Evolutionary conservation across 2,113 vertebrate species (phyloP).

Genomic region (Strix uralensis): DNA sequence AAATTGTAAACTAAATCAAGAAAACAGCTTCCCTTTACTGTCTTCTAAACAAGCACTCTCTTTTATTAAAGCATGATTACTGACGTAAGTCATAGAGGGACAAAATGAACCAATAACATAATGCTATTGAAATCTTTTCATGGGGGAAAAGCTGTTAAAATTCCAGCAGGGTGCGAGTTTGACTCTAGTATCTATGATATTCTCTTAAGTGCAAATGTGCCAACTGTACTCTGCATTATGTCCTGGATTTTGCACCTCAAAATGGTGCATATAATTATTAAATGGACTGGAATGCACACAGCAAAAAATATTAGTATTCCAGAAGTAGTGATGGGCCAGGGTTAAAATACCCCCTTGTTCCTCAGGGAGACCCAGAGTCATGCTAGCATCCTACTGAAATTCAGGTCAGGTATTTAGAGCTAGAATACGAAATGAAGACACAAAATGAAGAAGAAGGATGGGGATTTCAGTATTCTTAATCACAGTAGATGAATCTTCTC

Average conservation of each 20-base stretch:
- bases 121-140: neutral
- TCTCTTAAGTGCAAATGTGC: neutral
- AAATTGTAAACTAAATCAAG: slow-evolving; percentile 30
- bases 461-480: neutral
- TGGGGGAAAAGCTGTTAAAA: neutral
- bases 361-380: neutral
- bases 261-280: neutral
- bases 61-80: slow-evolving; percentile 3
- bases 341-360: neutral
- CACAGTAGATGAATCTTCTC: neutral
- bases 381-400: neutral
- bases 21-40: neutral
- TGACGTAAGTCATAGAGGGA: neutral
- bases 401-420: slow-evolving; percentile 15
- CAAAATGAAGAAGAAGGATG: neutral
- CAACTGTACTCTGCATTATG: neutral
- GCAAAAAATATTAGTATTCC: neutral
- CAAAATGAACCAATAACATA: neutral
- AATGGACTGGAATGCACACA: neutral
- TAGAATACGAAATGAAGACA: neutral
- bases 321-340: neutral
- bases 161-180: neutral
- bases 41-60: slow-evolving; percentile 40
- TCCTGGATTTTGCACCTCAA: neutral
- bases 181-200: neutral